Percentiles rank a stretch among this genome's conserved stretches.
These are phyloP conservation scores for Hippopotamyrus pictus DNA, from an alignment of 2,797 vertebrate genomes.

Conservation along the genomic window DNA sequence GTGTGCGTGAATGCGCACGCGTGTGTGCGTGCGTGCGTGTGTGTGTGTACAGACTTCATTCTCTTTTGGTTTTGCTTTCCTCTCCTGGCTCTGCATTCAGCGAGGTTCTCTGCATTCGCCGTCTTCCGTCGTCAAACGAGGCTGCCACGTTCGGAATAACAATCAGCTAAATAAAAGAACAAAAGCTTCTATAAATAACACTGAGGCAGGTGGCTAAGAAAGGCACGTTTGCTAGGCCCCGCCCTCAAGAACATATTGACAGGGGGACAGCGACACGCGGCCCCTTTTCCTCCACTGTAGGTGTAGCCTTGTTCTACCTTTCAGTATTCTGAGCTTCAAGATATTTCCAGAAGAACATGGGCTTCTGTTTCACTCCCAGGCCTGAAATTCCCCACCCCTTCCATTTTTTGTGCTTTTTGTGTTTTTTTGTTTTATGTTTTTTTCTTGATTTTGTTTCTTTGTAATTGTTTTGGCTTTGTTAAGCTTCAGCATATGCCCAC, in stretches of 20 bases:
- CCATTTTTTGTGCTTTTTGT: slow-evolving; percentile 43
- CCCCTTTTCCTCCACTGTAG: slow-evolving; percentile 61
- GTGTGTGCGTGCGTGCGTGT: background rate
- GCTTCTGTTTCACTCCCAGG: slow-evolving; percentile 76
- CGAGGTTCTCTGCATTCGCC: slow-evolving; percentile 68
- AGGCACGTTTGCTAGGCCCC: background rate
- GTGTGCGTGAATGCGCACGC: slow-evolving; percentile 15
- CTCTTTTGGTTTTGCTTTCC: slow-evolving; percentile 37
- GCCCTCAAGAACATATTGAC: background rate
- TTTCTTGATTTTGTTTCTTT: slow-evolving; percentile 53
- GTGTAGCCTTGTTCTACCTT: slow-evolving; percentile 86
- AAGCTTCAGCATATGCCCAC: slow-evolving; percentile 91
- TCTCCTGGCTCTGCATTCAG: slow-evolving; percentile 61
- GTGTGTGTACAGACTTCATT: slow-evolving; percentile 37
- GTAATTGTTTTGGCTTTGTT: slow-evolving; percentile 87
- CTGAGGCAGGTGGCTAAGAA: slow-evolving; percentile 15
- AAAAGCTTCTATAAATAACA: slow-evolving; percentile 34
- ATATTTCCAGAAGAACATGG: slow-evolving; percentile 75
- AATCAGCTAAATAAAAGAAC: slow-evolving; percentile 46
- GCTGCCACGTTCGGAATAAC: slow-evolving; percentile 51
- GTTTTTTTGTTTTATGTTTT: background rate
- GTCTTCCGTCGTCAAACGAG: slow-evolving; percentile 74
- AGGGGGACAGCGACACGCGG: slow-evolving; percentile 16
- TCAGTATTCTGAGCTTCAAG: slow-evolving; percentile 81
- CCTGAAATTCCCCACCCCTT: slow-evolving; percentile 48